A percentile compares a stretch with the other conserved stretches of the same genome.
These are phyloP conservation scores for Brachirus orientalis DNA, from an alignment of 2,113 vertebrate genomes.

Conservation along the genomic window DNA sequence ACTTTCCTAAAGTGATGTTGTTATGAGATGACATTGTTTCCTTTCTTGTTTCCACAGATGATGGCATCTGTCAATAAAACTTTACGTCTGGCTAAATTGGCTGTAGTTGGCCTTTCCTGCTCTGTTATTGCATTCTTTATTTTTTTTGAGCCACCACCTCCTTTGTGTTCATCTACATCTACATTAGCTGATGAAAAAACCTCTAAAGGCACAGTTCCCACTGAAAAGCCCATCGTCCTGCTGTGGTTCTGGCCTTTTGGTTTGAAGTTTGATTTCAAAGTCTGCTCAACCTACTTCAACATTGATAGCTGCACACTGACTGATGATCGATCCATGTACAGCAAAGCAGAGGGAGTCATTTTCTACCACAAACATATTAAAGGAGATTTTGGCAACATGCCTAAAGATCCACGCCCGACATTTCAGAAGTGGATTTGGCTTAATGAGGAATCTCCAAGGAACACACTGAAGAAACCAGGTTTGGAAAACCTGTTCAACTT, in stretches of 20 bases:
- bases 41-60: too few relatives aligned
- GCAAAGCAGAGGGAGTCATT: constrained; percentile 83
- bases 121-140: too few relatives aligned
- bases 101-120: too few relatives aligned
- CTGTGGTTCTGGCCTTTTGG: constrained; percentile 90
- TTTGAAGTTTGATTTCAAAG: constrained; percentile 83
- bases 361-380: constrained; percentile 85
- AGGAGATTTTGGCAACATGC: constrained; percentile 83
- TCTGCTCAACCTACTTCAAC: constrained; percentile 84
- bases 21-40: too few relatives aligned
- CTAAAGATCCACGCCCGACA: constrained; percentile 80
- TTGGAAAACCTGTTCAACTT: constrained; percentile 88
- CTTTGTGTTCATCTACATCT: neutral
- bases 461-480: constrained; percentile 80
- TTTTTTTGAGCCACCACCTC: neutral
- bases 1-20: too few relatives aligned
- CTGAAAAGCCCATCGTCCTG: constrained; percentile 82
- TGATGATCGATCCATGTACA: constrained; percentile 84
- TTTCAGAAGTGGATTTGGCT: constrained; percentile 93
- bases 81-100: too few relatives aligned
- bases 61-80: too few relatives aligned
- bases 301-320: constrained; percentile 88
- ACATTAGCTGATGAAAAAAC: too few relatives aligned
- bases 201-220: constrained; percentile 44
- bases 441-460: constrained; percentile 88